A percentile compares a stretch with the other conserved stretches of the same genome.
Evolutionary conservation across 2,888 invertebrate genomes (phyloP).

Genomic region (Acronicta leporina): DNA sequence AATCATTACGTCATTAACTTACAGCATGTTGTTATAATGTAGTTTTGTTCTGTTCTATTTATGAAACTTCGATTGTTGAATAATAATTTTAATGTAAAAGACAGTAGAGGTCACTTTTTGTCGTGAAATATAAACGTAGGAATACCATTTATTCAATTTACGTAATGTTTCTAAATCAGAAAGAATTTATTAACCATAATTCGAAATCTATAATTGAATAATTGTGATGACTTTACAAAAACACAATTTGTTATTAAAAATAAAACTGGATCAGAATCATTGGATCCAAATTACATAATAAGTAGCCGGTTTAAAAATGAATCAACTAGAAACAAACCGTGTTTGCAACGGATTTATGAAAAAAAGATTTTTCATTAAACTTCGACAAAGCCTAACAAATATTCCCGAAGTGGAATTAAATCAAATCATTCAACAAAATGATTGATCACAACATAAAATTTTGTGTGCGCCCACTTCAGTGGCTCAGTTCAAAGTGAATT

Average conservation of each 20-base stretch:
- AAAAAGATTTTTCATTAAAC: constrained; percentile 24
- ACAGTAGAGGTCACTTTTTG: not conserved
- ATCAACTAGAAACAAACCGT: constrained; percentile 7
- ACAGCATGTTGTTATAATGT: not conserved
- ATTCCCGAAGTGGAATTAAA: constrained; percentile 56
- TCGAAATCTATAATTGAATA: too few relatives aligned
- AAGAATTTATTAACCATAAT: too few relatives aligned
- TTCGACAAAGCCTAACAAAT: constrained; percentile 30
- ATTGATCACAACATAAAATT: constrained; percentile 68
- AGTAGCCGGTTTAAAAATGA: not conserved
- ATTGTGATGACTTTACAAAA: too few relatives aligned
- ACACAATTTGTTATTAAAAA: too few relatives aligned
- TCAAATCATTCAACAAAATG: constrained; percentile 67
- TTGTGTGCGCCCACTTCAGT: constrained; percentile 62
- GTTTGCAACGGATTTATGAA: constrained; percentile 5
- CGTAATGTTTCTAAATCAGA: too few relatives aligned
- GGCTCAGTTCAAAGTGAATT: constrained; percentile 68
- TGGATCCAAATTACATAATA: not conserved
- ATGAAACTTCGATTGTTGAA: not conserved
- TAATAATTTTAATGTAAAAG: not conserved
- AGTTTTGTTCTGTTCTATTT: constrained; percentile 2
- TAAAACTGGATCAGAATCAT: too few relatives aligned
- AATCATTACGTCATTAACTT: constrained; percentile 16
- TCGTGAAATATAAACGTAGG: not conserved
- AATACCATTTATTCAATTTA: not conserved